These are phyloP conservation scores for Orchesellides sinensis DNA, from an alignment of 2,888 invertebrate species.

Conservation along the genomic window DNA sequence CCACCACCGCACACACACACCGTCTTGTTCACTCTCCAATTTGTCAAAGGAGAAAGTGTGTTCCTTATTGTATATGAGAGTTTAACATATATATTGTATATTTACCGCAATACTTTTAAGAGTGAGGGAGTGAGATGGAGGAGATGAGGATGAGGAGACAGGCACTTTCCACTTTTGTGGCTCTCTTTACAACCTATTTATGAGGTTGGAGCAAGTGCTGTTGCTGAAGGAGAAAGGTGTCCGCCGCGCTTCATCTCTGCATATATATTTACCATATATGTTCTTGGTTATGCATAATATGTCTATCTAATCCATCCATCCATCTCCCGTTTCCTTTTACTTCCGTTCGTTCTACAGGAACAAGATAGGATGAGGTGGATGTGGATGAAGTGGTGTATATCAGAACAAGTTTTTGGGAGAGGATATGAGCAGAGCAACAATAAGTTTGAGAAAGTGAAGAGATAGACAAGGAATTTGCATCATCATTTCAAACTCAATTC, in stretches of 20 bases:
- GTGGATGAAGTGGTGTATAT: no score
- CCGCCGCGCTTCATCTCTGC: not conserved
- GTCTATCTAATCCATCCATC: constrained; percentile 48
- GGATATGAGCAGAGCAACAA: constrained; percentile 19
- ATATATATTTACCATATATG: not conserved
- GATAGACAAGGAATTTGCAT: no score
- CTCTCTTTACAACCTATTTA: constrained; percentile 55
- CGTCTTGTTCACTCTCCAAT: constrained; percentile 39
- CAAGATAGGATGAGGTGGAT: not conserved
- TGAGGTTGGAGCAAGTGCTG: not conserved
- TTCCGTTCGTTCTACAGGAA: constrained; percentile 28
- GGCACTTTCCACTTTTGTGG: constrained; percentile 57
- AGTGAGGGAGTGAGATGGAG: constrained; percentile 8
- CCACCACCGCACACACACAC: not conserved
- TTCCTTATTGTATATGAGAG: not conserved
- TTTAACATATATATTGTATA: not conserved
- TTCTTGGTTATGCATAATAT: not conserved
- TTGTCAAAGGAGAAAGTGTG: constrained; percentile 25
- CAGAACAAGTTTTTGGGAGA: no score
- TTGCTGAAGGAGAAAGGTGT: constrained; percentile 35
- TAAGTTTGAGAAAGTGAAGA: not conserved
- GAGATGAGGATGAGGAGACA: constrained; percentile 46
- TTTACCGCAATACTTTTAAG: not conserved
- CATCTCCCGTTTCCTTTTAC: constrained; percentile 40
- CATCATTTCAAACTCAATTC: constrained; percentile 46